Percentiles rank a stretch among this genome's conserved stretches.
phyloP scores from a whole-genome alignment of 2,888 invertebrate genomes.

The Archips crataeganus region DNA sequence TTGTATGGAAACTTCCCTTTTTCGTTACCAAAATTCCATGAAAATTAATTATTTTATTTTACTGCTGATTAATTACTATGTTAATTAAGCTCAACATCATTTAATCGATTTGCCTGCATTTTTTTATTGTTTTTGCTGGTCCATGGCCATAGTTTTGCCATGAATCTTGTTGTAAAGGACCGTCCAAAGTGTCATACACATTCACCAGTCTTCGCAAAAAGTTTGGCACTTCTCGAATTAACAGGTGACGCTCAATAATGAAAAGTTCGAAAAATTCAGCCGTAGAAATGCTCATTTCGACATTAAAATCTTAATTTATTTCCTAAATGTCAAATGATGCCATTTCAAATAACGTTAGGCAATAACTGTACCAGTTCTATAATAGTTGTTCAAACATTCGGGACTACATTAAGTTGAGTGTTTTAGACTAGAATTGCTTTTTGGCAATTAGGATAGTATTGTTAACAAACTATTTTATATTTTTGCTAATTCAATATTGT shows the following conservation, averaged over 20 bases:
- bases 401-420: conserved; percentile 15
- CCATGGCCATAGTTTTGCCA: too few relatives aligned
- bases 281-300: neutral
- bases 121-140: too few relatives aligned
- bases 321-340: neutral
- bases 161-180: too few relatives aligned
- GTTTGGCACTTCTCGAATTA: neutral
- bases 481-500: conserved; percentile 22
- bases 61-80: too few relatives aligned
- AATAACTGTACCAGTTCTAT: conserved; percentile 1
- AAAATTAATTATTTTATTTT: too few relatives aligned
- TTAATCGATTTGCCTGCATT: too few relatives aligned
- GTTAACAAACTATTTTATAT: neutral
- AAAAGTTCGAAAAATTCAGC: neutral
- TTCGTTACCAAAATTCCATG: too few relatives aligned
- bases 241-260: neutral
- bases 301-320: neutral
- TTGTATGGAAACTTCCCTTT: too few relatives aligned
- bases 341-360: conserved; percentile 6
- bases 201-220: neutral
- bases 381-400: neutral
- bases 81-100: too few relatives aligned
- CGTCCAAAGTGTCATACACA: neutral
- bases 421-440: conserved; percentile 17
- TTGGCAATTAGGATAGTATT: conserved; percentile 12